Evolutionary conservation across 2,888 invertebrate genomes (phyloP).

Genomic region (Athrips mouffetella): DNA sequence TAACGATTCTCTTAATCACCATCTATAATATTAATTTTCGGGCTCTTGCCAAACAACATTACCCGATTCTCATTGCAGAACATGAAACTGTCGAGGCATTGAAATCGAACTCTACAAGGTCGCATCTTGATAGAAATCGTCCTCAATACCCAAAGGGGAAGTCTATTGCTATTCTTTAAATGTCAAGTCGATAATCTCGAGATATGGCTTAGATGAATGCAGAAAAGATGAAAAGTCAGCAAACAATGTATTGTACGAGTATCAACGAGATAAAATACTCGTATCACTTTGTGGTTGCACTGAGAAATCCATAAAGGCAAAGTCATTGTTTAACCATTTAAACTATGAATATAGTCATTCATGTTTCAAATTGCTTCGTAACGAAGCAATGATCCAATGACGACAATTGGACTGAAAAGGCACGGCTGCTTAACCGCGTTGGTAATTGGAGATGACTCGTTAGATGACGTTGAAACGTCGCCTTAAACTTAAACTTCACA

Average conservation of each 20-base stretch:
- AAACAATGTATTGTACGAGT: neutral
- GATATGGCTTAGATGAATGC: too few species aligned
- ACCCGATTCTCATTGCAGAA: slow-evolving; percentile 9
- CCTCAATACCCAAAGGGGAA: neutral
- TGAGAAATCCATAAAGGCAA: too few species aligned
- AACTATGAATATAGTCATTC: neutral
- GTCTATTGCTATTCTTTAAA: slow-evolving; percentile 2
- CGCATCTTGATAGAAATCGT: slow-evolving; percentile 21
- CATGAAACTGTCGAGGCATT: slow-evolving; percentile 18
- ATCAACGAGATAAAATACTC: too few species aligned
- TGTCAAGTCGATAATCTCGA: neutral
- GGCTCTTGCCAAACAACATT: slow-evolving; percentile 5
- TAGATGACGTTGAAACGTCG: slow-evolving; percentile 28
- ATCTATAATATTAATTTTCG: slow-evolving; percentile 2
- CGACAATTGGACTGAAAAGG: slow-evolving; percentile 31
- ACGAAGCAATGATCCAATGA: slow-evolving; percentile 20
- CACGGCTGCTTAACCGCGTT: slow-evolving; percentile 32
- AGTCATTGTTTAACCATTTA: neutral
- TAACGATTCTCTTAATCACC: slow-evolving; percentile 16
- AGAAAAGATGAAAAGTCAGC: slow-evolving; percentile 1
- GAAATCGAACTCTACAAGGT: slow-evolving; percentile 33
- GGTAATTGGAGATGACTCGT: slow-evolving; percentile 39
- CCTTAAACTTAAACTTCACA: too few species aligned
- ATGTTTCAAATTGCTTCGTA: neutral
- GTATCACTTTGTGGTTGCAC: too few species aligned